Base-by-base conservation (phyloP, 2,113 vertebrate genomes). In the Microtus oregoni region DNA sequence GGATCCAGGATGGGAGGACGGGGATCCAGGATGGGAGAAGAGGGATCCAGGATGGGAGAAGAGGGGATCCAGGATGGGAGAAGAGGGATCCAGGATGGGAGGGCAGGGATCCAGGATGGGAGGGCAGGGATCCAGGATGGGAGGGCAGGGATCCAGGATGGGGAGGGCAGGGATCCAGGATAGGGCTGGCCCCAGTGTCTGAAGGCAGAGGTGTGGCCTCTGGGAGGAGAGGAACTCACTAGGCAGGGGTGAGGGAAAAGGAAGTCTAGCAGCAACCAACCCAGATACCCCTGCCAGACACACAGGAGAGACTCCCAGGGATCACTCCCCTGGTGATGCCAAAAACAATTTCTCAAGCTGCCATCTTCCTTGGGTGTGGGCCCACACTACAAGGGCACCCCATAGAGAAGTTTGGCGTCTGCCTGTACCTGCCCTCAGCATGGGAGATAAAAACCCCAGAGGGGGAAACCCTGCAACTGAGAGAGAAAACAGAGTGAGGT, bases 271-370 rank as follows among this genome's bases (percentile, higher is more conserved):
- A 52, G 63, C 28, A 6, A 0, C 5, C 15, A 7, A 13, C 81
- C 44, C 75, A 17, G 32, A 28, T 47, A 35, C 41, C 41, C 79
- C 30, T 20, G 32, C 20, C 72, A 41, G 61, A 78, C 44, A 68
- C 85, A 50, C 17, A 86, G 41, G 28, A 44, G 67, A 32, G 4
- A 5, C 1, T 3, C 15, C 83, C 38, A 47, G 12, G 24, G 19
- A 58, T 58, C 58, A 20, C 58, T 58, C 72, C 86, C 61, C 72
- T 68, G 41, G 47, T 15, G 50, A 30, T 52, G 44, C 3, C 32
- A 26, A 94, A 55, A 72, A 47, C 50, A 15, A 63, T 82, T 88
- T 92, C 89, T 91, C 55, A 73, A 89, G 83, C 86, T 76, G 26
- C 47, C 89, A 82, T 77, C 86, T 68, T 82, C 73, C 92, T 44